phyloP scores from a whole-genome alignment of 2,113 vertebrate genomes.

The Monarcha castaneiventris region DNA sequence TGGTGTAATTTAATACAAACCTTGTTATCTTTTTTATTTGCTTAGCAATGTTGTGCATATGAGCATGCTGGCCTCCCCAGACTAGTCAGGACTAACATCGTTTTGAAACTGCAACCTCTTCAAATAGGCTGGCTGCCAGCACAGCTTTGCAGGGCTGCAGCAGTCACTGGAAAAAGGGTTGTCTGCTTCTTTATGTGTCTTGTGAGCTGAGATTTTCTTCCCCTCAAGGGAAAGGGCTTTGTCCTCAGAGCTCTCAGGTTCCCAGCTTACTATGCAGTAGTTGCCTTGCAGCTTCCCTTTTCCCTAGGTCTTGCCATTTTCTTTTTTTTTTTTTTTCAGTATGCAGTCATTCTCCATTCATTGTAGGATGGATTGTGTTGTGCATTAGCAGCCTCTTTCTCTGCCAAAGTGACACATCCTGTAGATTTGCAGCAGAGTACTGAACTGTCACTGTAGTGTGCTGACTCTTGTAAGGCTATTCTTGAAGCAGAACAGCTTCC shows the following conservation, averaged over 20 bases:
- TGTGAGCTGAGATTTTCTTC: not conserved
- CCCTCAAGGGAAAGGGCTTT: conserved; percentile 16
- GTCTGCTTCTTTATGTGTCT: not conserved
- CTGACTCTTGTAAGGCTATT: conserved; percentile 63
- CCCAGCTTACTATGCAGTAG: not conserved
- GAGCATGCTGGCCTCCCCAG: not conserved
- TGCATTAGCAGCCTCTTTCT: conserved; percentile 40
- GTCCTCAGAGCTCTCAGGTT: conserved; percentile 23
- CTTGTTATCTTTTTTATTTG: conserved; percentile 34
- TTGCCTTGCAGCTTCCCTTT: not conserved
- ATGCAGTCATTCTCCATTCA: conserved; percentile 27
- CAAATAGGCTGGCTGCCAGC: conserved; percentile 27
- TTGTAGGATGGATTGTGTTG: conserved; percentile 20
- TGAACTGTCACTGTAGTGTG: conserved; percentile 60
- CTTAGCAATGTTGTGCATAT: not conserved
- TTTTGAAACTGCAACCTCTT: conserved; percentile 52
- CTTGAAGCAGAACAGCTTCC: conserved; percentile 57
- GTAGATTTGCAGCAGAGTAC: conserved; percentile 52
- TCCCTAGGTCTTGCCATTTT: not conserved
- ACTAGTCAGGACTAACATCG: conserved; percentile 2
- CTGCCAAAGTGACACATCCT: conserved; percentile 65
- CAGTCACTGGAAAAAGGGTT: not conserved
- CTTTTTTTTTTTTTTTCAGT: not conserved
- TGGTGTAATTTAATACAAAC: conserved; percentile 1
- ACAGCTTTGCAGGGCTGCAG: conserved; percentile 15